Percentiles rank a stretch among this genome's conserved stretches.
Conservation (phyloP, 1,140 invertebrate species). For the Micrasema minimum region DNA sequence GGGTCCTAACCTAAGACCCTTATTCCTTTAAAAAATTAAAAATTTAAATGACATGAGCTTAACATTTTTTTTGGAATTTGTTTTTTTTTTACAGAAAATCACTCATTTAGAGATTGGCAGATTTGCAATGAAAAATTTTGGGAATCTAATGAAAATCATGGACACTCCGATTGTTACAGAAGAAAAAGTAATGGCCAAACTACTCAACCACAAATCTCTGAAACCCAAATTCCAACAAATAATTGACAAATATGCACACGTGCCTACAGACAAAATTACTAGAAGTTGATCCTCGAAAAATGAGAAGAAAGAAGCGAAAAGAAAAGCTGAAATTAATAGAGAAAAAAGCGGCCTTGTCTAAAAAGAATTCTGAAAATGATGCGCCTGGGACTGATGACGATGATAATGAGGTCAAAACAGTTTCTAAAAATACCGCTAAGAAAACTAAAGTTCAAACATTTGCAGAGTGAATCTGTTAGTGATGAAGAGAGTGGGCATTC, state of each 20-base stretch:
- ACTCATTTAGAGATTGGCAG: slow-evolving; percentile 39
- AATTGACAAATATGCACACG: slow-evolving; percentile 37
- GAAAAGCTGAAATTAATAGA: slow-evolving; percentile 37
- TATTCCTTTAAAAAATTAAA: no score
- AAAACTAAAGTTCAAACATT: no score
- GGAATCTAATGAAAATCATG: slow-evolving; percentile 44
- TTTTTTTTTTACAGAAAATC: slow-evolving; percentile 44
- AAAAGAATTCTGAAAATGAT: slow-evolving; percentile 12
- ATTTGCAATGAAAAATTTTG: slow-evolving; percentile 48
- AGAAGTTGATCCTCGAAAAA: slow-evolving; percentile 44
- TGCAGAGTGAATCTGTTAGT: no score
- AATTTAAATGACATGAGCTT: no score
- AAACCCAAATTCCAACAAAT: slow-evolving; percentile 35
- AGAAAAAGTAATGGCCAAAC: slow-evolving; percentile 48
- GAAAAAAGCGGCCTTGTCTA: slow-evolving; percentile 3
- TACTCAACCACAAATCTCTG: slow-evolving; percentile 41
- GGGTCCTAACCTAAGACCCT: no score
- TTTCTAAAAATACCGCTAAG: no score
- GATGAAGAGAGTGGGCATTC: slow-evolving; percentile 24
- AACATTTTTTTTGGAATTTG: no score
- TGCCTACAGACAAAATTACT: slow-evolving; percentile 45
- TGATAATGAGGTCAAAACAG: neutral
- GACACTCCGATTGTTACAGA: slow-evolving; percentile 44
- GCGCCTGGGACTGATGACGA: no score
- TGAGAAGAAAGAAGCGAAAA: slow-evolving; percentile 42